Base-by-base conservation (phyloP, 2,113 vertebrate genomes). In the Smithornis capensis region DNA sequence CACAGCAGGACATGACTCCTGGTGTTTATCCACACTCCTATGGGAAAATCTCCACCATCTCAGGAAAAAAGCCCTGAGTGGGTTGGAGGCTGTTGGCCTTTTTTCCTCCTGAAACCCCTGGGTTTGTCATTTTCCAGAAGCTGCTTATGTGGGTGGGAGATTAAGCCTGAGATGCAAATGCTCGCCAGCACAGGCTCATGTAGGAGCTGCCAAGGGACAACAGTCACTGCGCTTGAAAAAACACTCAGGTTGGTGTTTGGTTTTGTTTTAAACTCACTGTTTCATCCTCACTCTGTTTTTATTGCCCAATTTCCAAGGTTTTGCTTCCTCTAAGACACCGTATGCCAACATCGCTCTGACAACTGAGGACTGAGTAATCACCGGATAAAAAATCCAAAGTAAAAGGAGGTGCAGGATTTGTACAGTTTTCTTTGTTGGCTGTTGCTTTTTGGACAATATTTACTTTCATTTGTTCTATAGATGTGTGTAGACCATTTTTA, bases 121-220 rank as follows among this genome's bases (percentile, higher is more conserved):
- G 0, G 62, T 91, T 69, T 65, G 55, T 60, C 91, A 69, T 86
- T 95, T 88, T 80, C 83, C 9, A 4, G 86, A 96, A 90, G 91
- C 73, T 89, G 83, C 80, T 96, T 96, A 96, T 70, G 64, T 10
- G 4, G 71, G 68, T 3, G 2, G 93, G 59, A 88, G 86, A 90
- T 92, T 88, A 95, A 40, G 57, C 40, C 44, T 35, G 71, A 76
- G 86, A 83, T 44, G 35, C 28, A 87, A 82, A 87, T 18, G 31
- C 56, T 69, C 22, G 38, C 74, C 40, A 9, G 49, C 1, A 4
- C 40, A 57, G 63, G 83, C 63, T 94, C 63, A 64, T 3, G 2
- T 8, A 5, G 1, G 73, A 65, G 45, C 31, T 49, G 82, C 31
- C 44, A 53, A 79, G 63, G 71, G 67, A 91, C 10, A 59, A 18